These are phyloP conservation scores for Tangara arthus DNA, from an alignment of 2,797 vertebrate species.

Conservation along the genomic window DNA sequence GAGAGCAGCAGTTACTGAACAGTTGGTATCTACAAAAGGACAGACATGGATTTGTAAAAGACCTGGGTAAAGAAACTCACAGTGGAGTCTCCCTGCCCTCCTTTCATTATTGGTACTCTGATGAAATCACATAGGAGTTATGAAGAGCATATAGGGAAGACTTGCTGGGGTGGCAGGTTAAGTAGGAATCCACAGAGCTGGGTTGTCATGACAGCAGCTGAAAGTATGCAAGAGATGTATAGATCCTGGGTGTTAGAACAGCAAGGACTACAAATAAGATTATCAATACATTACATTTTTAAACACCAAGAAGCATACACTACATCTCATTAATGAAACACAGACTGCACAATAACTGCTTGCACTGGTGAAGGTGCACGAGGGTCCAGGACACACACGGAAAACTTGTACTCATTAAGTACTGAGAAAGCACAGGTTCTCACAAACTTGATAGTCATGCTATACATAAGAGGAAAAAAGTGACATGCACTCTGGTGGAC, in stretches of 20 bases:
- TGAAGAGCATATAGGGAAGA: conserved; percentile 46
- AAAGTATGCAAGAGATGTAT: conserved; percentile 55
- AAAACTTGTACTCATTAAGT: background rate
- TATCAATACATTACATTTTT: conserved; percentile 15
- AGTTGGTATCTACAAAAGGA: conserved; percentile 11
- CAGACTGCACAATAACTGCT: background rate
- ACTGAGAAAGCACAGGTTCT: background rate
- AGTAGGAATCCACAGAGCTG: conserved; percentile 57
- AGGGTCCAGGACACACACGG: background rate
- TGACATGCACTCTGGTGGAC: background rate
- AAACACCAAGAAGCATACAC: conserved; percentile 3
- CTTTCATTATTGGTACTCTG: conserved; percentile 48
- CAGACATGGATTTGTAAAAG: conserved; percentile 10
- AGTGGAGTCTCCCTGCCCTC: conserved; percentile 61
- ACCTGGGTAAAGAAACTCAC: conserved; percentile 56
- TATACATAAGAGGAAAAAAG: background rate
- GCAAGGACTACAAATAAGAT: conserved; percentile 34
- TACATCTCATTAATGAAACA: conserved; percentile 6
- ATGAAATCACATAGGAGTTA: conserved; percentile 44
- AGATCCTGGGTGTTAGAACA: conserved; percentile 43
- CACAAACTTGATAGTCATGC: background rate
- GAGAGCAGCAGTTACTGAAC: background rate
- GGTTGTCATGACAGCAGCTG: conserved; percentile 68
- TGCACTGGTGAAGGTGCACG: background rate
- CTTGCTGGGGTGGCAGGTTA: conserved; percentile 64